A percentile compares a stretch with the other conserved stretches of the same genome.
These are phyloP conservation scores for Drosophila arawakana DNA, from an alignment of 1,140 invertebrate species.

Conservation along the genomic window DNA sequence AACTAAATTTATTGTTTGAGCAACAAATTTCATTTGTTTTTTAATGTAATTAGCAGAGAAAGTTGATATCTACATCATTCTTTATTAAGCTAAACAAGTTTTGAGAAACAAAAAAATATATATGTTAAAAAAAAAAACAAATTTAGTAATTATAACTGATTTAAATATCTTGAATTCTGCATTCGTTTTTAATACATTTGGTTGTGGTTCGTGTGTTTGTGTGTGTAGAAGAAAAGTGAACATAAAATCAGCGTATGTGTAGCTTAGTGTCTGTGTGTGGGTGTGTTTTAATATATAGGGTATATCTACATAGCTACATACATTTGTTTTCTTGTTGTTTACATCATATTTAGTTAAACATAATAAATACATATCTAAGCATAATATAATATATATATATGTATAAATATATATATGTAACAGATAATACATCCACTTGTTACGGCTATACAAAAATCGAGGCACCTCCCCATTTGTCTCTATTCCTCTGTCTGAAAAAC, in stretches of 20 bases:
- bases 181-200: constrained; percentile 73
- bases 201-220: constrained; percentile 55
- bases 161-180: constrained; percentile 52
- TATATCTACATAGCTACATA: constrained; percentile 78
- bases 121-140: background rate
- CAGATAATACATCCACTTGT: constrained; percentile 76
- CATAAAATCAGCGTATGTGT: constrained; percentile 68
- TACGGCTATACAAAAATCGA: constrained; percentile 33
- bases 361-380: constrained; percentile 74
- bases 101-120: constrained; percentile 9
- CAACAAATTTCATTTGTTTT: background rate
- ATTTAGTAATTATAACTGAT: background rate
- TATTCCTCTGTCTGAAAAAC: background rate
- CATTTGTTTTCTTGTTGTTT: constrained; percentile 42
- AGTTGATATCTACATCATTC: constrained; percentile 6
- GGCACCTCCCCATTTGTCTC: constrained; percentile 24
- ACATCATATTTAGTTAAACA: constrained; percentile 70
- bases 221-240: constrained; percentile 70
- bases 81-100: constrained; percentile 8
- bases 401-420: constrained; percentile 66
- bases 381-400: constrained; percentile 43
- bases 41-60: constrained; percentile 8
- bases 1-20: background rate
- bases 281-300: constrained; percentile 33
- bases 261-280: constrained; percentile 34